Base-by-base conservation (phyloP, 2,797 vertebrate genomes). In the Salmo trutta region DNA sequence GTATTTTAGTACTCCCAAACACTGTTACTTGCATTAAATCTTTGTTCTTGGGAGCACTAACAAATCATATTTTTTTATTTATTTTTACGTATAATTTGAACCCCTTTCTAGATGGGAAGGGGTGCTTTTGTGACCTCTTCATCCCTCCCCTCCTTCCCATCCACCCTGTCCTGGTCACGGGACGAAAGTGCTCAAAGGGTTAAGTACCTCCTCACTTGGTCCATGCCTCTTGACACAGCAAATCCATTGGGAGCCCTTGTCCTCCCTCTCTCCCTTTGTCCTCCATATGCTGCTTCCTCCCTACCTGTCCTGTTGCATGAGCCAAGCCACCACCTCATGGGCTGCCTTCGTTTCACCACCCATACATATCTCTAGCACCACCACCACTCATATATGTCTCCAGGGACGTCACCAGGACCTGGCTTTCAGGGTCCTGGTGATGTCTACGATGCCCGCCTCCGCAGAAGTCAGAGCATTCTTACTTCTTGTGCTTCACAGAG, bases 101-200 rank as follows among this genome's bases (percentile, higher is more conserved):
- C 53, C 93, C 83, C 92, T 92, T 95, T 96, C 87, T 90, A 98
- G 96, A 97, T 94, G 70, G 95, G 96, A 96, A 97, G 94, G 94
- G 95, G 94, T 89, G 93, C 93, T 86, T 95, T 95, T 95, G 96
- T 96, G 94, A 96, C 95, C 95, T 97, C 96, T 93, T 97, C 97
- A 85, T 93, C 96, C 92, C 96, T 97, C 90, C 97, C 96, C 87
- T 97, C 96, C 96, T 98, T 98, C 94, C 96, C 97, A 95, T 98
- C 96, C 93, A 96, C 95, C 92, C 93, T 97, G 87, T 98, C 96
- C 92, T 98, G 96, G 96, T 96, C 96, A 56, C 95, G 94, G 94
- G 96, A 97, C 75, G 95, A 97, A 92, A 95, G 90, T 94, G 77
- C 93, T 86, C 95, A 93, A 95, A 97, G 96, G 96, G 96, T 98